These are phyloP conservation scores for Gallinago media DNA, from an alignment of 2,113 vertebrate species.

Conservation along the genomic window DNA sequence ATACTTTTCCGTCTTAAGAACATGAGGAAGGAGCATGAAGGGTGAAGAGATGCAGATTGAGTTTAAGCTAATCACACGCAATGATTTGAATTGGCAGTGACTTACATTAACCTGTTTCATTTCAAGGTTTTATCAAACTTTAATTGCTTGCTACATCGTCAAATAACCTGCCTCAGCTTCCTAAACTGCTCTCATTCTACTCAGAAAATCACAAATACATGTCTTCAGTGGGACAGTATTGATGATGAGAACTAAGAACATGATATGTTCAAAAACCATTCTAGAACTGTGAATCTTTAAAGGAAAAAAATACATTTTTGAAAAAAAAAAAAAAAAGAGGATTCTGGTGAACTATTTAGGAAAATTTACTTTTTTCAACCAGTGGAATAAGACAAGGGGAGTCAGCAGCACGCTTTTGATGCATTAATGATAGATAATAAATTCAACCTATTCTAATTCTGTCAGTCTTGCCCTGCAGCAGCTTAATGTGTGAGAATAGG, in stretches of 20 bases:
- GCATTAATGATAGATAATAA: not conserved
- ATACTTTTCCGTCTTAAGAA: not conserved
- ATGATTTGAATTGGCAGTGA: not conserved
- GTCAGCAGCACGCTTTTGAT: not conserved
- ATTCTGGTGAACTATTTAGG: not conserved
- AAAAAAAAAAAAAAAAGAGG: too few relatives aligned
- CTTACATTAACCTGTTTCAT: not conserved
- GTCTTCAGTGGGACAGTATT: not conserved
- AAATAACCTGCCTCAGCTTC: not conserved
- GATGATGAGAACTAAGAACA: not conserved
- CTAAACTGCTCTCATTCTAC: not conserved
- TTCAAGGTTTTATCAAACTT: not conserved
- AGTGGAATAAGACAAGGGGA: not conserved
- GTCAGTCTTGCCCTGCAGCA: not conserved
- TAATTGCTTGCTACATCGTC: not conserved
- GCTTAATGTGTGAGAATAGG: not conserved
- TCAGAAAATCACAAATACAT: not conserved
- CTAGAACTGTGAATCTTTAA: not conserved
- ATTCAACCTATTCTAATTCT: not conserved
- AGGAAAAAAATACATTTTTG: not conserved
- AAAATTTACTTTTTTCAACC: not conserved
- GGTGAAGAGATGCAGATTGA: not conserved
- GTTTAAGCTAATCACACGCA: not conserved
- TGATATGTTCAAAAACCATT: not conserved
- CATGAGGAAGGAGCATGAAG: accelerated